These are phyloP conservation scores for Lydus trimaculatus DNA, from an alignment of 2,888 invertebrate species.

Conservation along the genomic window DNA sequence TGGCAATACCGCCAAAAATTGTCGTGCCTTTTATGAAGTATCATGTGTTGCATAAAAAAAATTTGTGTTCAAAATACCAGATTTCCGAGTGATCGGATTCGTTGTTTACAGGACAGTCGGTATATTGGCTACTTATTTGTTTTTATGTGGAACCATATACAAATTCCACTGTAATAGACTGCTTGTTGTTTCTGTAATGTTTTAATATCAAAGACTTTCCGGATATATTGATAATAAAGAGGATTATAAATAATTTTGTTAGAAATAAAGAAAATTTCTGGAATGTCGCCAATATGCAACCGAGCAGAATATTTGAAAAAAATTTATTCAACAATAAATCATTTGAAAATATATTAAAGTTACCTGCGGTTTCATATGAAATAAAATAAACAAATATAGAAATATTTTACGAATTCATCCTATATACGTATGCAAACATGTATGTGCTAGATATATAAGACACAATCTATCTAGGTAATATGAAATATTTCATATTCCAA, in stretches of 20 bases:
- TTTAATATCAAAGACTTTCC: not conserved
- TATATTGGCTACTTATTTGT: too few relatives aligned
- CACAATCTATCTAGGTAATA: not conserved
- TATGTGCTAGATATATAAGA: not conserved
- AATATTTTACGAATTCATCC: not conserved
- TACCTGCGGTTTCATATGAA: not conserved
- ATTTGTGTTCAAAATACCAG: too few relatives aligned
- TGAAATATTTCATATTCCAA: not conserved
- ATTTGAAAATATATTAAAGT: not conserved
- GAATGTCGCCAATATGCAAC: not conserved
- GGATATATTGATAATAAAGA: not conserved
- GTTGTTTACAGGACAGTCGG: too few relatives aligned
- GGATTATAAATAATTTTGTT: not conserved
- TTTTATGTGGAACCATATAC: too few relatives aligned
- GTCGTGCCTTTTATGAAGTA: too few relatives aligned
- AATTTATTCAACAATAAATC: not conserved
- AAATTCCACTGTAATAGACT: too few relatives aligned
- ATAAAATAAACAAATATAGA: not conserved
- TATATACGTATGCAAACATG: not conserved
- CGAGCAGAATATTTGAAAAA: not conserved
- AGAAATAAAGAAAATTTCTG: not conserved
- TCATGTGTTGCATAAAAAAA: too few relatives aligned
- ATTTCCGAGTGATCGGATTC: too few relatives aligned
- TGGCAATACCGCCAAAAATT: too few relatives aligned
- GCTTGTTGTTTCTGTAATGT: not conserved